These are phyloP conservation scores for Pandemis heparana DNA, from an alignment of 2,888 invertebrate genomes.

Conservation along the genomic window DNA sequence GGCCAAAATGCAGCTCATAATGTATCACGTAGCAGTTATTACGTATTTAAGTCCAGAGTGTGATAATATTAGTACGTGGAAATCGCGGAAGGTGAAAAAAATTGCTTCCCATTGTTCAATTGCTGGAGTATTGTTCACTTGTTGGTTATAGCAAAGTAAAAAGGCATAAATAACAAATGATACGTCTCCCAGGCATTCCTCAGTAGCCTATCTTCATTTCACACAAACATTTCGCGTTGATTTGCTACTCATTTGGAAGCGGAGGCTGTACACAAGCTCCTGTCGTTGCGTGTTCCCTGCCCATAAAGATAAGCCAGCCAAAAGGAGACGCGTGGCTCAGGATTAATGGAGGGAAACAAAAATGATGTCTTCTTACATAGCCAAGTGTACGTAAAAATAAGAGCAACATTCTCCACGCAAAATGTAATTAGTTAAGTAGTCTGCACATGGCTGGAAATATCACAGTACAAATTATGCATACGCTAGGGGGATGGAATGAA, in stretches of 20 bases:
- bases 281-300: conserved; percentile 66
- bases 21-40: too few relatives aligned
- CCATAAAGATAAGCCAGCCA: conserved; percentile 73
- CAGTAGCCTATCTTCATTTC: conserved; percentile 47
- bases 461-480: conserved; percentile 51
- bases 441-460: conserved; percentile 48
- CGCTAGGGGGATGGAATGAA: conserved; percentile 47
- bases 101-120: not conserved
- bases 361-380: conserved; percentile 62
- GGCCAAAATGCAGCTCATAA: too few relatives aligned
- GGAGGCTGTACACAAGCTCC: conserved; percentile 55
- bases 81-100: not conserved
- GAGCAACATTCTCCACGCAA: conserved; percentile 41
- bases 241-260: conserved; percentile 54
- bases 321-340: conserved; percentile 68
- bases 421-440: conserved; percentile 45
- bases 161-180: not conserved
- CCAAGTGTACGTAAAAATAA: conserved; percentile 40
- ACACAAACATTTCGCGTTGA: conserved; percentile 40
- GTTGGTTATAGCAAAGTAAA: not conserved
- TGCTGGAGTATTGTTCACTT: not conserved
- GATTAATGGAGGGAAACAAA: conserved; percentile 70
- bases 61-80: too few relatives aligned
- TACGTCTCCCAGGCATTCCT: conserved; percentile 46
- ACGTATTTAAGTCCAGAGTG: too few relatives aligned